Evolutionary conservation across 2,113 vertebrate species (phyloP), one percentile per base, ranked within the genome.

Genomic region (Lepus americanus): DNA sequence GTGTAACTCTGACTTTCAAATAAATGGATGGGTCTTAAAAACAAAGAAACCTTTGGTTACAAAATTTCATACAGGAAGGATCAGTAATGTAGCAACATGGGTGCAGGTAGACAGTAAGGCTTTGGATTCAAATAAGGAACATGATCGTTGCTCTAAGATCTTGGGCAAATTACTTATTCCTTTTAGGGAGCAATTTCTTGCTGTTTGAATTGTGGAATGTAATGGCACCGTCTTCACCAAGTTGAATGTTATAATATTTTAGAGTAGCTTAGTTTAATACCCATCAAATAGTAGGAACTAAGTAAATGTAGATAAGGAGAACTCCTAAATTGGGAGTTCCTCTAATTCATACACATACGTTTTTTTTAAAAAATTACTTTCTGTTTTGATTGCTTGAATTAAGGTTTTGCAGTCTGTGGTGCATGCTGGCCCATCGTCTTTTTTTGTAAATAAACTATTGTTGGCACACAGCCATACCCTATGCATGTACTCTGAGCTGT

Each of bases 401-500:
- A 22, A 29, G 16, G 27, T 73, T 78, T 74, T 83, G 13, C 22
- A 31, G 51, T 25, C 5, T 22, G 4, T n/a, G 13, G 33, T 64
- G 20, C 23, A 10, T 49, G 33, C 6, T 33, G 53, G 51, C 44
- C 63, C 0, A 0, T 55, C 72, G 39, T 16, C 22, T 63, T 2
- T 55, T 59, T 44, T 76, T 82, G 67, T 77, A 36, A 59, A 51
- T 77, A 64, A 88, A 55, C 55, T 31, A 77, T 86, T 90, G 10
- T 55, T 36, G 31, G 76, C 29, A 70, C 33, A 55, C 16, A 49
- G 25, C n/a, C 12, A 4, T 11, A 5, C 27, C 44, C 53, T 0
- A 1, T 20, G 12, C n/a, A 9, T 1, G 5, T 17, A 22, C 29
- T 10, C 1, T 0, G 3, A 10, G 19, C 11, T 16, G 51, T 13